Evolutionary conservation across 2,888 invertebrate species (phyloP), one percentile per base, ranked within the genome.

Genomic region (Drosophila stalkeri): DNA sequence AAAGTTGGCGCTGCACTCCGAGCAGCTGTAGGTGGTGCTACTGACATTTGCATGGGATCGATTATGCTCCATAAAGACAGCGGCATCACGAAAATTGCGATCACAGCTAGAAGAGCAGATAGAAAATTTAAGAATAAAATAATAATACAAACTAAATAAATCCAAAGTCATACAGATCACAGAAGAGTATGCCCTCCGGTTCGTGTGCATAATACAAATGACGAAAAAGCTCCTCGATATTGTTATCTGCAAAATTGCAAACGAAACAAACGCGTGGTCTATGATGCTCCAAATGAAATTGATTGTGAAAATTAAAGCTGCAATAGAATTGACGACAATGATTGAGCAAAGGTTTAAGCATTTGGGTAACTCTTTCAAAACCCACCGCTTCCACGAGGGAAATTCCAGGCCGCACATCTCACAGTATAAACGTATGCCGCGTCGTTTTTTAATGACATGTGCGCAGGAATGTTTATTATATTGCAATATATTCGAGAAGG

Each of bases 381-480:
- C 37, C 56, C 61, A 91, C 92, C 92, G 91, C 72, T 92, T 92
- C 80, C 92, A 91, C 2, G 92, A 92, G 16, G 82, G 86, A 71
- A 93, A 93, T 57, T 86, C 79, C 39, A 86, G 56, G 5, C 80
- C 77, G 46, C 92, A 92, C 65, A 82, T 67, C 44, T 80, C 69
- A n/a, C 92, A 92, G 57, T 82, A 90, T 16, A 85, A 72, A 3
- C 74, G 75, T 0, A 79, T 69, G 2, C 92, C 90, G 5, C 83
- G 77, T 20, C 81, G 86, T 20, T 83, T 75, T 56, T 82, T 91
- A 2, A 86, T 77, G 43, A 81, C 82, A 39, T 83, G 86, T 16
- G 90, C 91, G 35, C 92, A 92, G 0, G 91, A 92, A 71, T 92
- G 92, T 64, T 93, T 92, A 52, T 92, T 92, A 27, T 90, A 92